Evolutionary conservation across 2,797 vertebrate genomes (phyloP), one percentile per base, ranked within the genome.

Genomic region (Esox masquinongy): DNA sequence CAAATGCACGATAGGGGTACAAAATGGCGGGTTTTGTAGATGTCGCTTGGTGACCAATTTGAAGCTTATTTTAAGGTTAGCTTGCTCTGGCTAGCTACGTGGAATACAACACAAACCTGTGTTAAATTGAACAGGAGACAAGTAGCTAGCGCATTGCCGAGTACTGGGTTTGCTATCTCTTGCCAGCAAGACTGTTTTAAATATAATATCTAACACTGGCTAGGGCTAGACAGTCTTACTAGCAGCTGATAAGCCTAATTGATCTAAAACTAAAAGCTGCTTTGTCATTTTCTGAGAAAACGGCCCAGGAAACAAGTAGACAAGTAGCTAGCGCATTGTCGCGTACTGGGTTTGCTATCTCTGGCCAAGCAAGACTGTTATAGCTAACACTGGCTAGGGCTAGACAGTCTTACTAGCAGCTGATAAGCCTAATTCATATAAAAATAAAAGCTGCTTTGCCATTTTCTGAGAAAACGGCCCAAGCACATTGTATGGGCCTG

Each of bases 1-100:
- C 94, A 94, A 94, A 94, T 92, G 91, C 92, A 93, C 78, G 84
- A 84, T 73, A 92, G 91, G 90, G 89, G 91, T 92, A 95, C 94
- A 95, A 95, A 94, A 95, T 95, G 94, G 94, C 94, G 94, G 93
- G 92, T 92, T 92, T 93, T 93, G 91, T 93, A 93, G 79, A 78
- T 70, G 50, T 16, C 29, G 49, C 70, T 56, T 53, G 49, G 14
- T 71, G 49, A 56, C 70, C 29, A 71, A 29, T 50, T 51, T 1
- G 24, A 68, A 70, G 49, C 72, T 5, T 34, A 11, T 8, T 1
- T 31, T 24, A 36, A 47, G 43, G 43, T 14, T 47, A 47, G 43
- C 43, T 47, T 47, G 43, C 43, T 26, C 26, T 34, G 26, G 51
- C 50, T 56, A 29, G 29, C 15, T 70, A 56, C 17, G 34, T 39